phyloP scores from a whole-genome alignment of 2,888 invertebrate species.

The Chesias legatella region DNA sequence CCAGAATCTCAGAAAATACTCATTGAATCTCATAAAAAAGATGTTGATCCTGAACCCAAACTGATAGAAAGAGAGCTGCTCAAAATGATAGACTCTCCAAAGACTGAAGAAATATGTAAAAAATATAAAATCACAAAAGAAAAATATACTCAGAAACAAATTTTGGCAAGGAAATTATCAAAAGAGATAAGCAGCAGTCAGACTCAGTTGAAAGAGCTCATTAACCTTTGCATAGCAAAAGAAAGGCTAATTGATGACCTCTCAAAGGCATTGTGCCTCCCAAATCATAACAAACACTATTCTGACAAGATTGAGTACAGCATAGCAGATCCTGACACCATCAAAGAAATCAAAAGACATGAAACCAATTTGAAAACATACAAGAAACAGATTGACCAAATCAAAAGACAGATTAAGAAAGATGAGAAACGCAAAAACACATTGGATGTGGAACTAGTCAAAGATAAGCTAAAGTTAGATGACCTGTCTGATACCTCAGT shows the following conservation, averaged over 20 bases:
- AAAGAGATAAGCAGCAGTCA: conserved; percentile 84
- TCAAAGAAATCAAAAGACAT: conserved; percentile 85
- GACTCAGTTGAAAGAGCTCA: conserved; percentile 86
- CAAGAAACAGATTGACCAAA: conserved; percentile 87
- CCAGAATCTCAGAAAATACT: conserved; percentile 77
- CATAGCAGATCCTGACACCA: conserved; percentile 76
- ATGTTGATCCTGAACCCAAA: conserved; percentile 78
- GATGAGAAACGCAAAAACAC: conserved; percentile 86
- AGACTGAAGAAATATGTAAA: conserved; percentile 71
- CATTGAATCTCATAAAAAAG: conserved; percentile 78
- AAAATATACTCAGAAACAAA: conserved; percentile 74
- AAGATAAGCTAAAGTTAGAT: conserved; percentile 74
- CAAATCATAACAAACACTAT: conserved; percentile 53
- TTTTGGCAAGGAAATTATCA: conserved; percentile 67
- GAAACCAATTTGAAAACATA: conserved; percentile 87
- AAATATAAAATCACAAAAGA: conserved; percentile 78
- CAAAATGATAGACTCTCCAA: conserved; percentile 76
- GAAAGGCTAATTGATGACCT: conserved; percentile 87
- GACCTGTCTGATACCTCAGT: conserved; percentile 74
- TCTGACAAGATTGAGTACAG: conserved; percentile 82
- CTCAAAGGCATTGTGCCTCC: conserved; percentile 58
- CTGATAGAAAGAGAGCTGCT: conserved; percentile 73
- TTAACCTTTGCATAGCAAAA: conserved; percentile 83
- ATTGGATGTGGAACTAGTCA: conserved; percentile 83
- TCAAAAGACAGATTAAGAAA: conserved; percentile 86